These are phyloP conservation scores for Trachelus stipa DNA, from an alignment of 2,888 invertebrate genomes.

Conservation along the genomic window DNA sequence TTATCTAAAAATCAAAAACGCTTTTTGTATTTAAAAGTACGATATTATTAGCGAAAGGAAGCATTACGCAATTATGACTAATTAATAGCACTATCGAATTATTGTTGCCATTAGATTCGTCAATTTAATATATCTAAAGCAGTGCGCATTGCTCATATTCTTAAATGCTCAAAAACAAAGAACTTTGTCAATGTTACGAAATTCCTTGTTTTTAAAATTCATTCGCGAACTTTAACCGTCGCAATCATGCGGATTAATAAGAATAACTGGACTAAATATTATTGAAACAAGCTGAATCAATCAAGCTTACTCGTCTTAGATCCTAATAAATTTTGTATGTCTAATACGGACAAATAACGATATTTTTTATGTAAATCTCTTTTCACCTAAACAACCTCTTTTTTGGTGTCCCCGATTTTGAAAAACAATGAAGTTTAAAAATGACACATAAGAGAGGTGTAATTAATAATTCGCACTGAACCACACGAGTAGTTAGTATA, in stretches of 20 bases:
- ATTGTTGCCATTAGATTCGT: background rate
- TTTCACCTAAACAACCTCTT: background rate
- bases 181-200: background rate
- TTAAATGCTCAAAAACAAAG: background rate
- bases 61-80: background rate
- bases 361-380: background rate
- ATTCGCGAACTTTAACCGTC: background rate
- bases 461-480: background rate
- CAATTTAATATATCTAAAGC: background rate
- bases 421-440: background rate
- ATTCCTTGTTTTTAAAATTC: background rate
- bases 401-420: too few relatives aligned
- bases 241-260: background rate
- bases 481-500: background rate
- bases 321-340: background rate
- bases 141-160: background rate
- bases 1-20: too few relatives aligned
- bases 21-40: too few relatives aligned
- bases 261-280: background rate
- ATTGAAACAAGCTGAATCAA: background rate
- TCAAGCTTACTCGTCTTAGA: background rate
- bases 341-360: background rate
- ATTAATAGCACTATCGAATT: background rate
- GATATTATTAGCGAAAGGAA: background rate
- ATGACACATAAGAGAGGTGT: background rate